Base-by-base conservation (phyloP, 2,797 vertebrate genomes). In the Threskiornis aethiopicus region DNA sequence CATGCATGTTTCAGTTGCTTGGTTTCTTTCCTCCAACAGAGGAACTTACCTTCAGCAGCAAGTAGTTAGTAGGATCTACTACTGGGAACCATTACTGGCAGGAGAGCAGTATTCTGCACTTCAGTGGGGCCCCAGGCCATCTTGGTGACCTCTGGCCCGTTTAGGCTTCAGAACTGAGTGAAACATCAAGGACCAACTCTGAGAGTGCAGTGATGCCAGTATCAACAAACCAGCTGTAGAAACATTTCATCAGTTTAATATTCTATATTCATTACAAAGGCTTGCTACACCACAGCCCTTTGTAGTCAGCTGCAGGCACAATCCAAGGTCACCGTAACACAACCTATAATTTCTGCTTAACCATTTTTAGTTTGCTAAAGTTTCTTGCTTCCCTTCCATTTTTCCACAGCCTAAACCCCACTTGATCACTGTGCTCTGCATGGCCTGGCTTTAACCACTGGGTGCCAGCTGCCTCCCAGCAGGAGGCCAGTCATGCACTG, bases 401-500 rank as follows among this genome's bases (percentile, higher is more conserved):
- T 41, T 65, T 37, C 7, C 29, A 20, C 16, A n/a, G 54, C 28
- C 31, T 28, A 21, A 64, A 41, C 24, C 11, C 37, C 25, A 0
- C 52, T 52, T 13, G 37, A 44, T 84, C 19, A 0, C 80, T 17
- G 64, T 37, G 7, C 20, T 75, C 16, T 91, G 90, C 44, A 33
- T 37, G 33, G 41, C 57, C 61, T 39, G 47, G 19, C 57, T 83
- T 90, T 81, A 72, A 20, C 93, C 94, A 42, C 92, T 87, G 93
- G 73, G 73, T 95, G 89, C 94, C 93, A 81, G 82, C 20, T 47
- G 37, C 31, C 22, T n/a, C 51, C 69, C 84, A 26, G 65, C 51
- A 51, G 41, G 62, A 29, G 33, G 33, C 26, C 13, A 2, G 44
- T 42, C 9, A 0, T 2, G 6, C 42, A 2, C 16, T 0, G 4